These are phyloP conservation scores for Odontamblyopus lacepedii DNA, from an alignment of 2,797 vertebrate genomes.

Conservation along the genomic window DNA sequence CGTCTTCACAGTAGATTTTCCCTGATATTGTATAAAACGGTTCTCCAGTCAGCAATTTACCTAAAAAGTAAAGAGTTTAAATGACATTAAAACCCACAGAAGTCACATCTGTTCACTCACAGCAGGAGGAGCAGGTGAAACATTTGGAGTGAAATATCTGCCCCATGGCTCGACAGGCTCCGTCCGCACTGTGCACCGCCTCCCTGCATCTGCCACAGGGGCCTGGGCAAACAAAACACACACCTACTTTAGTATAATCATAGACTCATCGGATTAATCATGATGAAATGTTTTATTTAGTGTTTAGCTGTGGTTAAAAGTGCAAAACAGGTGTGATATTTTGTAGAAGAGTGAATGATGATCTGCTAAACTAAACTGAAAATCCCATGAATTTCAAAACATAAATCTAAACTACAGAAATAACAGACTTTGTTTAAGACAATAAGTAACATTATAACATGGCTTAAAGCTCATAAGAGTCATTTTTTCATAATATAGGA, in stretches of 20 bases:
- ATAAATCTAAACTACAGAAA: no score
- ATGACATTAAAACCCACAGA: background rate
- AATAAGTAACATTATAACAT: no score
- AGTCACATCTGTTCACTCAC: slow-evolving; percentile 45
- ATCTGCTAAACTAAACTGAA: no score
- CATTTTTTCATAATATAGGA: no score
- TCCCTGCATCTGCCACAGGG: slow-evolving; percentile 54
- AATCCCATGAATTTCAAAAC: no score
- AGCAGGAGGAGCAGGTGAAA: slow-evolving; percentile 85
- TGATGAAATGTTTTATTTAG: no score
- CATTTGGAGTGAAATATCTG: slow-evolving; percentile 82
- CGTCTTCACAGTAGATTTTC: slow-evolving; percentile 67
- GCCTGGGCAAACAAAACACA: slow-evolving; percentile 40
- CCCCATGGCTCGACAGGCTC: slow-evolving; percentile 87
- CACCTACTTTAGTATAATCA: background rate
- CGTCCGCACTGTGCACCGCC: slow-evolving; percentile 30
- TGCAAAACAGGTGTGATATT: no score
- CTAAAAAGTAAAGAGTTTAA: slow-evolving; percentile 37
- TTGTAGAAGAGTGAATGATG: no score
- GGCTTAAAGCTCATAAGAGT: no score
- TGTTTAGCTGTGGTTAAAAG: no score
- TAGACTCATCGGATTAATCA: no score
- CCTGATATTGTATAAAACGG: slow-evolving; percentile 64
- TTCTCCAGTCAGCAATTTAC: slow-evolving; percentile 53
- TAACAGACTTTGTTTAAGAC: no score